Conservation (phyloP, 2,797 vertebrate species). For the Notolabrus celidotus region DNA sequence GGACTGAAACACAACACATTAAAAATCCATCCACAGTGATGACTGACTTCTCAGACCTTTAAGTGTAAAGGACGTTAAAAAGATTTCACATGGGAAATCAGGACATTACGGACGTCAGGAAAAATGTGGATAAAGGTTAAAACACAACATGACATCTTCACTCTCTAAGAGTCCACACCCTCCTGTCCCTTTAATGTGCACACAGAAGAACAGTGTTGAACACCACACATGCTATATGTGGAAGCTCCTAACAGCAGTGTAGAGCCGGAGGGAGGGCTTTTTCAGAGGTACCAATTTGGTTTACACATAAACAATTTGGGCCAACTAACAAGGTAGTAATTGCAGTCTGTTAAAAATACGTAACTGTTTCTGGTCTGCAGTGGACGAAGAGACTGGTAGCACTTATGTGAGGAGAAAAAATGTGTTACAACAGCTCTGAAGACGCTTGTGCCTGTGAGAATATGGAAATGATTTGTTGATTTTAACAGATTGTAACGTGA, state of each 20-base stretch:
- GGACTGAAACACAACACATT: not conserved
- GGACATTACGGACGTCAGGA: no score
- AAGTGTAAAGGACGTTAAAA: not conserved
- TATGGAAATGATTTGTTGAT: no score
- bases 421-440: no score
- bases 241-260: constrained; percentile 25
- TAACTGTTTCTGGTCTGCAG: constrained; percentile 45
- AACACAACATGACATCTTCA: not conserved
- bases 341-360: constrained; percentile 46
- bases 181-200: constrained; percentile 11
- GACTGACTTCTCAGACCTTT: not conserved
- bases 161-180: not conserved
- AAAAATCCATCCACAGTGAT: not conserved
- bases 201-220: not conserved
- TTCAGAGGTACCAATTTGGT: constrained; percentile 66
- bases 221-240: constrained; percentile 25
- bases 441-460: no score
- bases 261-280: constrained; percentile 42
- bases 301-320: constrained; percentile 72
- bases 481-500: no score
- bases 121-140: no score
- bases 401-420: not conserved
- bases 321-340: constrained; percentile 61
- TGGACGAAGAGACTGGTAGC: not conserved
- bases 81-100: no score